Conservation (phyloP, 2,113 vertebrate genomes). For the Callorhinus ursinus region DNA sequence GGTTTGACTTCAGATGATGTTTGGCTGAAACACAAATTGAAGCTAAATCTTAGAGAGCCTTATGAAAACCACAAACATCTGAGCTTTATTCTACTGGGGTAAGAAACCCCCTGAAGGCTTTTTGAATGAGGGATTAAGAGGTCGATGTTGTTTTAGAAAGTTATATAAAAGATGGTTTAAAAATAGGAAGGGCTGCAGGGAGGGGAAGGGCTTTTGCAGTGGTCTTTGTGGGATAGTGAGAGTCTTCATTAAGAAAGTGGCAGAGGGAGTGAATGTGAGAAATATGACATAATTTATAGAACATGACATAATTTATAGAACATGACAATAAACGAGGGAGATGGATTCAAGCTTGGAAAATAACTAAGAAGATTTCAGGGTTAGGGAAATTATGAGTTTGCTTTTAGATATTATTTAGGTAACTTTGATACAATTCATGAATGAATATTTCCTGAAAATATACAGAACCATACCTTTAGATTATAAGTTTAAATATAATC, state of each 20-base stretch:
- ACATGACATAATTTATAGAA: neutral
- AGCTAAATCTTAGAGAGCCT: neutral
- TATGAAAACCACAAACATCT: neutral
- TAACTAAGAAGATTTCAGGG: neutral
- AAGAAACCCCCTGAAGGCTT: neutral
- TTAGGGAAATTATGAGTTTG: constrained; percentile 29
- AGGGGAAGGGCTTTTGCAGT: neutral
- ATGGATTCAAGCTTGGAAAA: neutral
- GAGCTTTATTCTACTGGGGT: neutral
- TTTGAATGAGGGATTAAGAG: neutral
- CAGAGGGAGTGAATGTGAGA: neutral
- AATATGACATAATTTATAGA: neutral
- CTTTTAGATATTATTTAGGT: constrained; percentile 40
- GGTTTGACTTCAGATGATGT: neutral
- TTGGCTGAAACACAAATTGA: neutral
- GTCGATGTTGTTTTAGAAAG: neutral
- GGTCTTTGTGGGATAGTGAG: neutral
- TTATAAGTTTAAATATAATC: constrained; percentile 30
- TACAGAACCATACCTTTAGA: neutral
- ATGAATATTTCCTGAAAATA: neutral
- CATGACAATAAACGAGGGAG: neutral
- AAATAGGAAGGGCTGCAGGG: neutral
- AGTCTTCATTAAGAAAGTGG: neutral
- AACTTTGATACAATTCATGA: neutral
- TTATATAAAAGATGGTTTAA: neutral